Percentiles rank a stretch among this genome's conserved stretches.
Conservation (phyloP, 2,797 vertebrate species). For the Sebastiscus tertius region DNA sequence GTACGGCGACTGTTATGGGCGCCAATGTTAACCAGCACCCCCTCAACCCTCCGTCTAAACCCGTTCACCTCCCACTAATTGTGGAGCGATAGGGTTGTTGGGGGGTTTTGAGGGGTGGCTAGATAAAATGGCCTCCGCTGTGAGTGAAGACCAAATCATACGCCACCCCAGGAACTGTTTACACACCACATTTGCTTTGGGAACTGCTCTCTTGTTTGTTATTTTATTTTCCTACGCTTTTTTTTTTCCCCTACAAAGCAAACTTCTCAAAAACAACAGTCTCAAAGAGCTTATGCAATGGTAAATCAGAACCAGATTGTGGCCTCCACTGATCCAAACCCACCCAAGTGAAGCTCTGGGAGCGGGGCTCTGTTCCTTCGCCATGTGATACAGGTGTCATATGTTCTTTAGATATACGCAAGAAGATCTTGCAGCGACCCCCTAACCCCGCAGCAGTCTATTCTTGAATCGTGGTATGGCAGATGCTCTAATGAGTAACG, state of each 20-base stretch:
- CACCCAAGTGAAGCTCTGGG: slow-evolving; percentile 58
- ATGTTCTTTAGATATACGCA: slow-evolving; percentile 36
- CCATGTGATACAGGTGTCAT: slow-evolving; percentile 54
- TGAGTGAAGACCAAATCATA: slow-evolving; percentile 42
- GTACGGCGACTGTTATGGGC: slow-evolving; percentile 14
- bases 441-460: not conserved
- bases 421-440: slow-evolving; percentile 20
- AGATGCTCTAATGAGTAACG: slow-evolving; percentile 30
- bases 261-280: slow-evolving; percentile 66
- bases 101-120: slow-evolving; percentile 8
- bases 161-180: slow-evolving; percentile 51
- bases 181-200: slow-evolving; percentile 66
- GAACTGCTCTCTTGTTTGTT: slow-evolving; percentile 59
- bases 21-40: slow-evolving; percentile 29
- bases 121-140: slow-evolving; percentile 28
- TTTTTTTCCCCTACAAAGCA: slow-evolving; percentile 30
- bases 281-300: slow-evolving; percentile 70
- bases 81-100: slow-evolving; percentile 31
- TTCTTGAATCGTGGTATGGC: slow-evolving; percentile 16
- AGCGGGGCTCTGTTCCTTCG: slow-evolving; percentile 28
- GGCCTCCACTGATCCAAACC: slow-evolving; percentile 48
- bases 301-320: slow-evolving; percentile 77
- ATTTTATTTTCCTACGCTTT: slow-evolving; percentile 63
- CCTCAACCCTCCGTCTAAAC: slow-evolving; percentile 48
- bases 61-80: slow-evolving; percentile 60